Conservation (phyloP, 2,888 invertebrate species). For the Lathronympha strigana region DNA sequence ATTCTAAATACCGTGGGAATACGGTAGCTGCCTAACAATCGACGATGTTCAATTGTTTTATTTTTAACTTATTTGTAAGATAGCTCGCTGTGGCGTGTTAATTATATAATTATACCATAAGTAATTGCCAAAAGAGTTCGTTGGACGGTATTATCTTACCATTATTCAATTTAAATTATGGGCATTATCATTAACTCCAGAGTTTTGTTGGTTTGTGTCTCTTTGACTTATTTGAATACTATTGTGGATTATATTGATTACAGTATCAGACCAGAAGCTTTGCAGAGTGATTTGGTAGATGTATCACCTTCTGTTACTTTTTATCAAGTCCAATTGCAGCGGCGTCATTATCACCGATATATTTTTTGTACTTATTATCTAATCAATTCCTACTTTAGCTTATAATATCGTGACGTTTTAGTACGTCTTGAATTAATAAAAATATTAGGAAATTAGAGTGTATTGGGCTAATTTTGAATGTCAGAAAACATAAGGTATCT, state of each 20-base stretch:
- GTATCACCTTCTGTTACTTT: no score
- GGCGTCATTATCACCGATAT: no score
- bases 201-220: neutral
- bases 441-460: no score
- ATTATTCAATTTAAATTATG: neutral
- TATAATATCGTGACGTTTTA: no score
- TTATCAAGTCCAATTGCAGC: no score
- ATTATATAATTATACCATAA: constrained; percentile 9
- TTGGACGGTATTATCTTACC: neutral
- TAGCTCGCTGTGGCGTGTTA: neutral
- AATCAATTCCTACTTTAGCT: no score
- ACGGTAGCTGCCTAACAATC: constrained; percentile 14
- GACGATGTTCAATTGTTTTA: constrained; percentile 9
- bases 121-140: neutral
- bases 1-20: constrained; percentile 17
- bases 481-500: no score
- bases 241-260: neutral
- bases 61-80: constrained; percentile 9
- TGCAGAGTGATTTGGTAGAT: no score
- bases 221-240: neutral
- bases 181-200: neutral
- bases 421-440: no score
- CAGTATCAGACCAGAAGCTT: neutral
- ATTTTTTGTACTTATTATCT: no score
- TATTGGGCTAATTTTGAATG: no score